Base-by-base conservation (phyloP, 2,113 vertebrate species). In the Sebastes schlegelii region DNA sequence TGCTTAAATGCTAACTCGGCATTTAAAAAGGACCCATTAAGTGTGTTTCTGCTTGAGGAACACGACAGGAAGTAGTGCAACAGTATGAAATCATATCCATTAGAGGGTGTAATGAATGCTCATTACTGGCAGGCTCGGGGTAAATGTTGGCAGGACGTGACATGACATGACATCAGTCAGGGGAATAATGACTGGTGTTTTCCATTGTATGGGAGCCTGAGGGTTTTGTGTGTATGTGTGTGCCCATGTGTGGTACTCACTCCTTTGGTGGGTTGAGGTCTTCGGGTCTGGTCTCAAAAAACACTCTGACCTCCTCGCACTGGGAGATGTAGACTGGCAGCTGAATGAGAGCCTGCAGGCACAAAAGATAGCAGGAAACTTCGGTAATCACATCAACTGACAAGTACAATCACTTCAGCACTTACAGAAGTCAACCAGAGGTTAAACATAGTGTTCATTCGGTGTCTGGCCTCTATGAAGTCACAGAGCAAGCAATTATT, bases 301-400 rank as follows among this genome's bases (percentile, higher is more conserved):
- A 99, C 89, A 97, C 95, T 55, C 98, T 94, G 70, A 99, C 98
- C 87, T 99, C 98, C 67, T 99, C 98, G 0, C 98, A 99, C 91
- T 99, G 98, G 55, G 98, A 99, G 90, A 99, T 99, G 91, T 99
- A 99, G 42, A 98, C 97, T 0, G 98, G 98, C 88, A 99, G 92
- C 93, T 98, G 97, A 92, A 99, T 99, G 90, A 99, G 96, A 74
- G 98, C 97, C 98, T 99, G 92, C 0, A 52, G 81, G 71, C n/a
- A 89, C 2, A 83, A 26, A 90, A 23, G 57, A 57, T 3, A 60
- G 19, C 68, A 71, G n/a, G 55, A 54, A 72, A 66, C 14, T 42
- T 65, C 45, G 40, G 13, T 43, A 48, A 61, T 51, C 19, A 45
- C 40, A 84, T 40, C 82, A 49, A 19, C 16, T 8, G n/a, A 57